Conservation (phyloP, 1,140 invertebrate species). For the Bombus affinis region DNA sequence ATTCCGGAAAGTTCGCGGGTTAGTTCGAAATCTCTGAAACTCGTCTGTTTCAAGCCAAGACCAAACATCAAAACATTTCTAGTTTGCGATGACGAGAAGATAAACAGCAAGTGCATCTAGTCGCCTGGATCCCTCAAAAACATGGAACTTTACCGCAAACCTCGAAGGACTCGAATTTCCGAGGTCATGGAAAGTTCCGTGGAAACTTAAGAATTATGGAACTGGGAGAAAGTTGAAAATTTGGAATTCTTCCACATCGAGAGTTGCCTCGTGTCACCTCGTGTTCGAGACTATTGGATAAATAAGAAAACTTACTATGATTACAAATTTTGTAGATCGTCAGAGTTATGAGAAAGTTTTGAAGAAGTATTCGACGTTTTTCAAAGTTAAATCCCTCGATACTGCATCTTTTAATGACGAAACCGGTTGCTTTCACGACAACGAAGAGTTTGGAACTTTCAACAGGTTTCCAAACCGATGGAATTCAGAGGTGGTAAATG, state of each 20-base stretch:
- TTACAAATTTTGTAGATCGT: neutral
- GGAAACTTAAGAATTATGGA: constrained; percentile 1
- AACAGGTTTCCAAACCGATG: neutral
- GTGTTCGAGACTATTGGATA: neutral
- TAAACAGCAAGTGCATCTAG: constrained; percentile 11
- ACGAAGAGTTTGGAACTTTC: neutral
- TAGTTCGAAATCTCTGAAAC: constrained; percentile 36
- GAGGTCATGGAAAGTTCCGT: neutral
- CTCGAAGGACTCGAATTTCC: neutral
- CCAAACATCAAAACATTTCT: constrained; percentile 29
- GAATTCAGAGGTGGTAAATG: neutral
- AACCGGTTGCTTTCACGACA: neutral
- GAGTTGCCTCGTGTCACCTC: neutral
- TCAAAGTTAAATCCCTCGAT: neutral
- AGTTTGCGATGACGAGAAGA: constrained; percentile 14
- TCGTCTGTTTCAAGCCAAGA: neutral
- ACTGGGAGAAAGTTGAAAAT: neutral
- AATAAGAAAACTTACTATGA: neutral
- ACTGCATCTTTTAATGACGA: neutral
- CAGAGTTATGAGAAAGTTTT: neutral
- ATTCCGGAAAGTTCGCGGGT: neutral
- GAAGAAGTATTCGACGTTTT: neutral
- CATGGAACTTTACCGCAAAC: neutral
- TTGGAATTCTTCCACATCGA: neutral
- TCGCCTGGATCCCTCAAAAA: neutral